Conservation (phyloP, 2,113 vertebrate species). For the Oxyruncus cristatus region DNA sequence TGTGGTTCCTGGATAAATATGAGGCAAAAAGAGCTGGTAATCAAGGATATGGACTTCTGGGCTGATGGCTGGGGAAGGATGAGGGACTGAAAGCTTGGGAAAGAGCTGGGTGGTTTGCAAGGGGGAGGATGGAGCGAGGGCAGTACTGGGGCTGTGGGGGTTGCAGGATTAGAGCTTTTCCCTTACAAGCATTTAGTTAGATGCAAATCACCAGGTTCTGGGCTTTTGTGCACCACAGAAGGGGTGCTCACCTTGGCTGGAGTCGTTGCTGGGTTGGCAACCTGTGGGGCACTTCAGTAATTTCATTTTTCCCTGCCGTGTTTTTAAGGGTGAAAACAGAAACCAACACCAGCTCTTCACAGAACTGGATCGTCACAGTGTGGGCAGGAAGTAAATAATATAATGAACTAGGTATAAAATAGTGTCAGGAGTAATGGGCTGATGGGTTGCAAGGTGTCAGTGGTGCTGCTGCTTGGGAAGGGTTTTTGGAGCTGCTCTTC, state of each 20-base stretch:
- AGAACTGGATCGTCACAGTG: accelerated
- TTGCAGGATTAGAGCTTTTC: background rate
- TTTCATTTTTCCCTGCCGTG: accelerated
- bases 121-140: background rate
- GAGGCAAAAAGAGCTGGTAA: background rate
- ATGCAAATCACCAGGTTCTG: accelerated
- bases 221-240: accelerated
- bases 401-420: background rate
- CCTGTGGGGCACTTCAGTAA: background rate
- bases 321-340: background rate
- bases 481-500: background rate
- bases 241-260: background rate
- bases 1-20: background rate
- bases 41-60: background rate
- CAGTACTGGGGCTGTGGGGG: background rate
- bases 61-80: background rate
- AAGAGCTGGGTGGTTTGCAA: background rate
- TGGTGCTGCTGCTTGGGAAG: background rate
- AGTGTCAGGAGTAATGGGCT: background rate
- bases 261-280: background rate
- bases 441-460: background rate
- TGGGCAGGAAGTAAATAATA: background rate
- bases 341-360: accelerated
- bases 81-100: background rate
- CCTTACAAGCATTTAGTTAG: background rate